Conservation (phyloP, 2,797 vertebrate species). For the Diplodus puntazzo region DNA sequence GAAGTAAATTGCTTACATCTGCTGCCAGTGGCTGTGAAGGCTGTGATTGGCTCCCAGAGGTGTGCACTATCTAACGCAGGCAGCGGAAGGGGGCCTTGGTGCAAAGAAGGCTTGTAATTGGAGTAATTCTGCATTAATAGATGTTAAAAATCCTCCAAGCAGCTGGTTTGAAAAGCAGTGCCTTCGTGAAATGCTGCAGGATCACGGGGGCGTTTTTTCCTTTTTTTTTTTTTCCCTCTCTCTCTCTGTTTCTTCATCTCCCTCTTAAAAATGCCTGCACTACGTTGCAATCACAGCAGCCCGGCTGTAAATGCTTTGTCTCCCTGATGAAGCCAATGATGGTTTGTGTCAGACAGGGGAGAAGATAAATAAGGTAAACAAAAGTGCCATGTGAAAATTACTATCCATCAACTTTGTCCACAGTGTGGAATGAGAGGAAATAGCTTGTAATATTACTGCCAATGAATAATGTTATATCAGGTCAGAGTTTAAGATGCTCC, state of each 20-base stretch:
- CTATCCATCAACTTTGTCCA: conserved; percentile 79
- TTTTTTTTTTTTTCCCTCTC: not conserved
- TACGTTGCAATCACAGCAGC: conserved; percentile 66
- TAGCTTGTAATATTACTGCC: conserved; percentile 78
- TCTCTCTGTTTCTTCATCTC: conserved; percentile 33
- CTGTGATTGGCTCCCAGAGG: conserved; percentile 97
- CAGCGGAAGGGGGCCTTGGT: conserved; percentile 90
- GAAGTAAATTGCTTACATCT: conserved; percentile 99
- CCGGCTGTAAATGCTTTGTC: conserved; percentile 66
- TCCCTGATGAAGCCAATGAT: conserved; percentile 68
- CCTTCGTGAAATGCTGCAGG: conserved; percentile 87
- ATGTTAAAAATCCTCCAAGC: conserved; percentile 89
- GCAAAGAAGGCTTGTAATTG: conserved; percentile 98
- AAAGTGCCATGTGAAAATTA: conserved; percentile 80
- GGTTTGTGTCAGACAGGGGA: conserved; percentile 66
- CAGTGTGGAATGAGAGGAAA: conserved; percentile 76
- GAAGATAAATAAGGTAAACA: conserved; percentile 81
- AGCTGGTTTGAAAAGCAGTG: conserved; percentile 88
- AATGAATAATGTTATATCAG: conserved; percentile 80
- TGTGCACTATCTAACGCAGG: conserved; percentile 94
- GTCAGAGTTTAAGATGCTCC: conserved; percentile 75
- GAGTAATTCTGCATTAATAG: conserved; percentile 99
- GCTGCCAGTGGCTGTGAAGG: conserved; percentile 94
- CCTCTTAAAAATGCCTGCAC: conserved; percentile 62
- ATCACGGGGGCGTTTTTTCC: conserved; percentile 66